Evolutionary conservation across 37 sponge, comb jelly and placozoan genomes (phyloP), one percentile per base, ranked within the genome.

Genomic region (Chondrilla cf. caribensis): DNA sequence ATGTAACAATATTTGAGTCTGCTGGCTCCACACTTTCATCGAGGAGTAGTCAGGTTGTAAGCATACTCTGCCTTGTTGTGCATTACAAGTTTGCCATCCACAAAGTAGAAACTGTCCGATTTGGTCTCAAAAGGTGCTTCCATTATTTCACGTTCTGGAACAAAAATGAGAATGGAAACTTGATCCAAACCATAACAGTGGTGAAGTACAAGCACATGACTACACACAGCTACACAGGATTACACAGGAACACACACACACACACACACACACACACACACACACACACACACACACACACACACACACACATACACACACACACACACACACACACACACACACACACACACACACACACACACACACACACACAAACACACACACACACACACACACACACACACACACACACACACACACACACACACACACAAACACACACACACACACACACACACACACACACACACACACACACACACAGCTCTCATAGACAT

Each of bases 61-160:
- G 91, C 89, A 86, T 93, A 98, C 64, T 96, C 96, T n/a, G 99
- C 97, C 66, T 91, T 98, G 77, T 98, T 94, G 85, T 98, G 99
- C 99, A 98, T 98, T 11, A 96, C 79, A 32, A 98, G 89, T 57
- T 88, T 89, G 33, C 82, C 89, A 32, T 98, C 89, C 67, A 98
- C 99, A 85, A 98, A 98, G 86, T 98, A 98, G 87, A 98, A 98
- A 80, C 97, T 96, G 79, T 98, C 99, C 5, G 99, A 98, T 86
- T 90, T 92, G 36, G 95, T 98, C 60, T 87, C 87, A 72, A 84
- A 90, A 0, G 99, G 99, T 33, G 90, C 57, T 4, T 82, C 84
- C 2, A 92, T 84, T 77, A 98, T 85, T 55, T 98, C 94, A 39
- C 85, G 62, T 78, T 85, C 97, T 96, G 79, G 22, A 51, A 29